Percentiles rank a stretch among this genome's conserved stretches.
Evolutionary conservation across 2,113 vertebrate genomes (phyloP).

Genomic region (Silurus asotus): DNA sequence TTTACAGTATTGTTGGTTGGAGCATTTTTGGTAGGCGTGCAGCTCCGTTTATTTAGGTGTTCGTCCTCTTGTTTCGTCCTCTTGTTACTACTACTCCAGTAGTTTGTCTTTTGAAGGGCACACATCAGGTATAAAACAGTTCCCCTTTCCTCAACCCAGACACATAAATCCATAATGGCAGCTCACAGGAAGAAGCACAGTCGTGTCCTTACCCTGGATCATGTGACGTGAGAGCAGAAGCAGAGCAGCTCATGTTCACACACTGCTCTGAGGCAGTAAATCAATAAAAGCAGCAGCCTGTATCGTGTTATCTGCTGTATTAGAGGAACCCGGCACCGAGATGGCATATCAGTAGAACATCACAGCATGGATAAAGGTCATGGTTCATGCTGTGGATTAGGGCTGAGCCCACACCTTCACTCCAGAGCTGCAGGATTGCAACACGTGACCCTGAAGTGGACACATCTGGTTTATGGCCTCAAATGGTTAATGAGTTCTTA

Average conservation of each 20-base stretch:
- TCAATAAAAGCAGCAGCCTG: background rate
- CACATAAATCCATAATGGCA: background rate
- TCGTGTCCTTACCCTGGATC: background rate
- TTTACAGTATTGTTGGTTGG: background rate
- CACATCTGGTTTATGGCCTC: background rate
- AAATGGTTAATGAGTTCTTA: background rate
- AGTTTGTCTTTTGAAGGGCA: background rate
- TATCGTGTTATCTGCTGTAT: background rate
- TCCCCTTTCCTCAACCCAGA: background rate
- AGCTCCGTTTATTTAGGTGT: too few species aligned
- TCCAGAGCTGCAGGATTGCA: background rate
- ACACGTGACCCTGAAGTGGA: background rate
- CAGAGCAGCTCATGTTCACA: background rate
- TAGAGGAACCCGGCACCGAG: background rate
- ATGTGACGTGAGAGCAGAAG: background rate
- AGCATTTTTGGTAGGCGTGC: background rate
- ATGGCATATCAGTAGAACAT: background rate
- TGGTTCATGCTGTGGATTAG: background rate
- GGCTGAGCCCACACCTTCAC: background rate
- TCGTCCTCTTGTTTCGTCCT: too few species aligned
- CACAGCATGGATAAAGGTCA: background rate
- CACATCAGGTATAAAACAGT: background rate
- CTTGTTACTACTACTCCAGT: background rate
- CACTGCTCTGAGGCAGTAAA: conserved; percentile 1
- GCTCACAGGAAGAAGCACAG: background rate